Evolutionary conservation across 2,797 vertebrate species (phyloP).

Genomic region (Darevskia mixta): DNA sequence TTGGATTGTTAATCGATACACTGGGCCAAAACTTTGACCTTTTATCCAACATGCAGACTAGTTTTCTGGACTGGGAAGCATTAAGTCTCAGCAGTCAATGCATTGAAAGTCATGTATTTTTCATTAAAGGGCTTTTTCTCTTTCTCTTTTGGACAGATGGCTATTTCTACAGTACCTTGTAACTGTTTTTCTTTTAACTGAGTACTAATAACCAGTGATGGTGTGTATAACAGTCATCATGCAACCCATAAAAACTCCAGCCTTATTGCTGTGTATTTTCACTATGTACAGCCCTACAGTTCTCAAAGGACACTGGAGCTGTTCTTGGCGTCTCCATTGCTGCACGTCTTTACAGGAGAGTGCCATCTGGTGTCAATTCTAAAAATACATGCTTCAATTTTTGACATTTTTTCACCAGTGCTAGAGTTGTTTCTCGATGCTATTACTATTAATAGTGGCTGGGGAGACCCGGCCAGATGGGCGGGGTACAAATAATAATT

Average conservation of each 20-base stretch:
- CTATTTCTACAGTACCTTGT: neutral
- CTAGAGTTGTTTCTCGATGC: neutral
- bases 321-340: accelerated
- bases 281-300: neutral
- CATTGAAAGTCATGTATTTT: neutral
- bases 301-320: neutral
- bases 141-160: neutral
- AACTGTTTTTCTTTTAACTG: neutral
- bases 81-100: neutral
- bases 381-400: neutral
- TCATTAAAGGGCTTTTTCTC: neutral
- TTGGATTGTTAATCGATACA: neutral
- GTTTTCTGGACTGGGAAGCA: neutral
- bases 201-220: neutral
- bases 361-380: neutral
- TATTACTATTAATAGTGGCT: no score
- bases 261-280: neutral
- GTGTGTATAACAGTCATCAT: neutral
- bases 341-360: accelerated
- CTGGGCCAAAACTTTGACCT: neutral
- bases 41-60: neutral
- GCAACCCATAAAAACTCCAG: neutral
- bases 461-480: no score
- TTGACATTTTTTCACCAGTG: accelerated
- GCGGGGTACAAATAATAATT: no score